These are phyloP conservation scores for Piezodorus guildinii DNA, from an alignment of 1,140 invertebrate genomes.

Conservation along the genomic window DNA sequence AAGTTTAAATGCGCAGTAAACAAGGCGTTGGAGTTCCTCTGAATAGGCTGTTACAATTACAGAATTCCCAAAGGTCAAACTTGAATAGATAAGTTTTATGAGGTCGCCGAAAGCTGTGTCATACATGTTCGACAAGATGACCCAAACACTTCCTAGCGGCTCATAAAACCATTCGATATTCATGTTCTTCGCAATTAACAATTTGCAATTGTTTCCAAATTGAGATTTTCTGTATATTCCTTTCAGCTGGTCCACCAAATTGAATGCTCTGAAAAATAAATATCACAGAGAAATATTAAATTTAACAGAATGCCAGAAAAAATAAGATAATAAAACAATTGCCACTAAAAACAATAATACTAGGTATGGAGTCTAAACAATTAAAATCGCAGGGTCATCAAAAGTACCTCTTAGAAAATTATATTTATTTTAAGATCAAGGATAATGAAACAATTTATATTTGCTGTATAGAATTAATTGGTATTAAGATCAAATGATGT, in stretches of 20 bases:
- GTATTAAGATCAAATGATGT: too few relatives aligned
- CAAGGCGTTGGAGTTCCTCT: neutral
- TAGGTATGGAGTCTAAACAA: too few relatives aligned
- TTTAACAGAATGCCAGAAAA: neutral
- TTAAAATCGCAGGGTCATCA: too few relatives aligned
- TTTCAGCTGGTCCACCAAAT: neutral
- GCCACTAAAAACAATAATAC: too few relatives aligned
- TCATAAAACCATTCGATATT: slow-evolving; percentile 7
- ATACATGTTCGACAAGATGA: neutral
- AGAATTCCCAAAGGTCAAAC: slow-evolving; percentile 3
- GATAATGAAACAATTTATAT: too few relatives aligned
- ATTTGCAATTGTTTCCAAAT: neutral
- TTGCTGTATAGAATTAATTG: too few relatives aligned
- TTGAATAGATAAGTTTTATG: neutral
- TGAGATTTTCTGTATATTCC: slow-evolving; percentile 5
- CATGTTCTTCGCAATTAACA: slow-evolving; percentile 3
- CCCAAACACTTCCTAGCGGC: neutral
- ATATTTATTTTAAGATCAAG: too few relatives aligned
- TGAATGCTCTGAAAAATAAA: slow-evolving; percentile 1
- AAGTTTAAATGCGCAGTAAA: slow-evolving; percentile 6
- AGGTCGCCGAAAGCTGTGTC: neutral
- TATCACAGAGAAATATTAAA: neutral
- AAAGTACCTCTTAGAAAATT: too few relatives aligned
- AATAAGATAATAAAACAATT: too few relatives aligned
- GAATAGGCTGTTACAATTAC: neutral